Evolutionary conservation across 2,888 invertebrate genomes (phyloP), one percentile per base, ranked within the genome.

Genomic region (Trissolcus brochymenae): DNA sequence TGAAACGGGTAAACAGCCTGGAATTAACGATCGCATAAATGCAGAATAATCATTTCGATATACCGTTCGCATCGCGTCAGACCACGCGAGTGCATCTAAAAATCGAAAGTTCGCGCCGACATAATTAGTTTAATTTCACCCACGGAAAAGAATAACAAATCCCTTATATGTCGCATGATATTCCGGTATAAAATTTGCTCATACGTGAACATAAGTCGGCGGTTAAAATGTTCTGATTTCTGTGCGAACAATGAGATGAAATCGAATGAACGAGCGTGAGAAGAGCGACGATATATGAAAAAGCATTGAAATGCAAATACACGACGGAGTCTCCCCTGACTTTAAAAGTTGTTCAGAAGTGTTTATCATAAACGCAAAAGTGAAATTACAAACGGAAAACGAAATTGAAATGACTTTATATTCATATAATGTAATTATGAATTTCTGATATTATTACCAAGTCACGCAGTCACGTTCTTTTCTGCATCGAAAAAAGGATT

Each of bases 201-300:
- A 21, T 64, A 64, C 13, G 35, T 29, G 59, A 6, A 14, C 46
- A n/a, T 6, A 46, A 3, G 46, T 6, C 46, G 50, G 17, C 17
- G 14, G 57, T 51, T 35, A 61, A 74, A 70, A 49, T 60, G 67
- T 41, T 75, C 71, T 62, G 70, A 78, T 74, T 78, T 59, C 78
- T 13, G 14, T 49, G 66, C 40, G 9, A 68, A 78, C 74, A 78
- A 78, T 78, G 62, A 41, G 64, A 78, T 67, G 78, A 75, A 75
- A 78, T 74, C 78, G 74, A 78, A 78, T 75, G 71, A 71, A 62
- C 71, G 74, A 78, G 75, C 78, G 78, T 78, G 78, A 67, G 78
- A 78, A 57, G 55, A 74, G 54, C 66, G 53, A 46, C 29, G 71
- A 56, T 35, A 35, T 35, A 11, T 17, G 16, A 60, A 54, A n/a